Percentiles rank a stretch among this genome's conserved stretches.
Conservation (phyloP, 2,113 vertebrate species). For the Triplophysa tibetana region DNA sequence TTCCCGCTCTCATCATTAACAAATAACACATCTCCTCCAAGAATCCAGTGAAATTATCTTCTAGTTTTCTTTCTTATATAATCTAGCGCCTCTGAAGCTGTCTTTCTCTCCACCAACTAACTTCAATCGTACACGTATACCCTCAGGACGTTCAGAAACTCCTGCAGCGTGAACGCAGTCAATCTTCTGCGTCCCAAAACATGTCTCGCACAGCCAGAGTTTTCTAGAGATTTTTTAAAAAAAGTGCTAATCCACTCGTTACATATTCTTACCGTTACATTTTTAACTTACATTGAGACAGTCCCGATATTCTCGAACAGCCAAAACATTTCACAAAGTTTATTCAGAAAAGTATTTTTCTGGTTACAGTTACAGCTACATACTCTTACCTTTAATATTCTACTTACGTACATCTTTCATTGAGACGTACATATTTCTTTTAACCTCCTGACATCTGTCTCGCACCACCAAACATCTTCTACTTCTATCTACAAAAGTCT, state of each 20-base stretch:
- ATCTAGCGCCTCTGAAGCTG: slow-evolving; percentile 16
- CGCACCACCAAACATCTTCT: too few species aligned
- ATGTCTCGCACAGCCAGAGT: neutral
- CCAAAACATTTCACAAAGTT: too few species aligned
- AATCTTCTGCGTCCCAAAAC: neutral
- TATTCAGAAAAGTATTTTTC: too few species aligned
- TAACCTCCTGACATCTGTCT: too few species aligned
- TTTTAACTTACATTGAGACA: too few species aligned
- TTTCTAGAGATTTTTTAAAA: neutral
- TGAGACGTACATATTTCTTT: too few species aligned
- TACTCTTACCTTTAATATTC: slow-evolving; percentile 57
- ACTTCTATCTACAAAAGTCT: too few species aligned
- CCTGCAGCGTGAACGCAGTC: neutral
- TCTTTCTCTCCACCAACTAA: neutral
- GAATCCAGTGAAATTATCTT: slow-evolving; percentile 34
- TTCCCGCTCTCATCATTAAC: slow-evolving; percentile 1
- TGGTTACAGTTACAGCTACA: slow-evolving; percentile 51
- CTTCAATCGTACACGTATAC: slow-evolving; percentile 10
- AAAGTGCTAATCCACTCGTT: neutral
- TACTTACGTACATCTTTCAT: too few species aligned
- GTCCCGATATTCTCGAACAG: too few species aligned
- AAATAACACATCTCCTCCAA: neutral
- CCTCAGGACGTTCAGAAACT: slow-evolving; percentile 22
- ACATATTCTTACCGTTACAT: neutral
- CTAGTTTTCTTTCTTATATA: slow-evolving; percentile 25